Conservation (phyloP, 2,797 vertebrate genomes). For the Malurus leucopterus region DNA sequence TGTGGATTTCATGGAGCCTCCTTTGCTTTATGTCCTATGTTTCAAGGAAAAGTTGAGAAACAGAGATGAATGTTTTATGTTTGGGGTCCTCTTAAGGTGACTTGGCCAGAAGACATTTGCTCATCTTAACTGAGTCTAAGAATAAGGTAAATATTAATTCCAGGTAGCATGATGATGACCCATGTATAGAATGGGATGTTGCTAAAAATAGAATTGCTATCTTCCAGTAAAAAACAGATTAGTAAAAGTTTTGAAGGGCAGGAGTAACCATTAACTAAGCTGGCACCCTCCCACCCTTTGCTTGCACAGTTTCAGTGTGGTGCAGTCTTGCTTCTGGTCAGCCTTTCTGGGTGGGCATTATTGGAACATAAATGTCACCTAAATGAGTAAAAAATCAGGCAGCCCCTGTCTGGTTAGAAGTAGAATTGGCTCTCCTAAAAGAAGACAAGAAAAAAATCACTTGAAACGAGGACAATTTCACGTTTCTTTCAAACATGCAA, state of each 20-base stretch:
- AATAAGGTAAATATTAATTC: conserved; percentile 42
- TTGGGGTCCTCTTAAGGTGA: background rate
- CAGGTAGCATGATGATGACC: background rate
- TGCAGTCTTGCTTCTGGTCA: background rate
- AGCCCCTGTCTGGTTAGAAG: background rate
- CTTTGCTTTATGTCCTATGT: background rate
- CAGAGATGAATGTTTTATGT: background rate
- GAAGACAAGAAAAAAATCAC: background rate
- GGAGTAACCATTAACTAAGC: conserved; percentile 16
- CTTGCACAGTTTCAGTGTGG: background rate
- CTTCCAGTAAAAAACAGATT: background rate
- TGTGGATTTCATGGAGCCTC: background rate
- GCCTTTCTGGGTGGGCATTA: background rate
- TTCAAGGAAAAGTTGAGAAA: background rate
- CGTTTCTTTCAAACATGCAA: background rate
- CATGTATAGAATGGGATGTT: background rate
- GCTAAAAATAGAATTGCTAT: background rate
- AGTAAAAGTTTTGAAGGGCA: background rate
- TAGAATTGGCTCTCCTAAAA: background rate
- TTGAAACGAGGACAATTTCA: background rate
- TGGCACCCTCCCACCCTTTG: background rate
- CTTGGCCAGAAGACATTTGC: background rate
- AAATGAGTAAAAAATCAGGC: background rate
- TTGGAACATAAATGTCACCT: background rate
- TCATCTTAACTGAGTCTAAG: background rate